These are phyloP conservation scores for Arremon brunneinucha DNA, from an alignment of 2,797 vertebrate genomes.

Conservation along the genomic window DNA sequence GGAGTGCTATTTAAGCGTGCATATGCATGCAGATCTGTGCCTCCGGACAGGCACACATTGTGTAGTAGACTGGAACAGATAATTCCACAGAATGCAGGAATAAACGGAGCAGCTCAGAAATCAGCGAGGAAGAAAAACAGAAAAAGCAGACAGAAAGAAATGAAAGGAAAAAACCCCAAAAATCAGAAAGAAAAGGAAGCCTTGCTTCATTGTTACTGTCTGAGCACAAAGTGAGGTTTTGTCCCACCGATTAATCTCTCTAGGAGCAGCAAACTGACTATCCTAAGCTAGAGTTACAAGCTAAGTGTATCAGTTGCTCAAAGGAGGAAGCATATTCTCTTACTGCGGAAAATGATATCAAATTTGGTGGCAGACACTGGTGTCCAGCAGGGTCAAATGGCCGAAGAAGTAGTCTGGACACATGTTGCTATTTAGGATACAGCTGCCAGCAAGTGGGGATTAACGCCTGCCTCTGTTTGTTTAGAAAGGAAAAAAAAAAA, in stretches of 20 bases:
- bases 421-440: not conserved
- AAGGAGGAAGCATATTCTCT: not conserved
- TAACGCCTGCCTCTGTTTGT: not conserved
- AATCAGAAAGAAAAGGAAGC: not conserved
- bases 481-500: not conserved
- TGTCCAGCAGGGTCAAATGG: not conserved
- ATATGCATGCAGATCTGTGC: not conserved
- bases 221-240: not conserved
- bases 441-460: not conserved
- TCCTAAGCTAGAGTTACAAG: not conserved
- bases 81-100: not conserved
- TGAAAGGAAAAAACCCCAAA: rapidly evolving
- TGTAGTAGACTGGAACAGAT: not conserved
- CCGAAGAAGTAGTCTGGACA: not conserved
- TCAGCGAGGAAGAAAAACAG: not conserved
- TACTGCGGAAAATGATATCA: not conserved
- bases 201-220: not conserved
- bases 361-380: not conserved
- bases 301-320: not conserved
- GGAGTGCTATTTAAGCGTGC: not conserved
- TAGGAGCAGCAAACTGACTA: not conserved
- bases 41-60: not conserved
- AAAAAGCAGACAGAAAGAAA: not conserved
- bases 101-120: not conserved
- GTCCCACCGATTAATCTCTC: not conserved